Evolutionary conservation across 23 tunicate species (phyloP).

Genomic region (Trididemnum miniatum): DNA sequence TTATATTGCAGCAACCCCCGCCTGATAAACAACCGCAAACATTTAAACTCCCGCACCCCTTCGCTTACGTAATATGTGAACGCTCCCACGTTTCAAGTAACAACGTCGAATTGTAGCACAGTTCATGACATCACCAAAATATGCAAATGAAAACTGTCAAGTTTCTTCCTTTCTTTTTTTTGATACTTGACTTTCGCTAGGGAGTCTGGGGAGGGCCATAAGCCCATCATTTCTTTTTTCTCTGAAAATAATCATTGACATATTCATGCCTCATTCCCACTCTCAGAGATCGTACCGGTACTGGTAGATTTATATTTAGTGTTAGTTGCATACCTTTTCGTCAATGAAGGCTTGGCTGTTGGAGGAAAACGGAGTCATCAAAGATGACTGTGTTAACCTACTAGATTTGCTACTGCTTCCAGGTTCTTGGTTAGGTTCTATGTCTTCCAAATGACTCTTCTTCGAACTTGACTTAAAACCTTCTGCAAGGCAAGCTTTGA

Average conservation of each 20-base stretch:
- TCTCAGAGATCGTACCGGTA: too few species aligned
- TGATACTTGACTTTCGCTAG: neutral
- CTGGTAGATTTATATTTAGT: too few species aligned
- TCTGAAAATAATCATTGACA: neutral
- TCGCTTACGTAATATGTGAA: neutral
- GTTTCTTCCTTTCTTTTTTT: neutral
- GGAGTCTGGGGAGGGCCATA: neutral
- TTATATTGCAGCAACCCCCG: slow-evolving; percentile 1
- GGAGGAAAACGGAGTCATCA: too few species aligned
- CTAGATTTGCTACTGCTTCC: too few species aligned
- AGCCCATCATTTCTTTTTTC: neutral
- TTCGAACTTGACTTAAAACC: too few species aligned
- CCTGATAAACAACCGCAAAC: neutral
- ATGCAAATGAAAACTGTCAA: neutral
- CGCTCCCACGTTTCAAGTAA: neutral
- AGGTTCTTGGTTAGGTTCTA: too few species aligned
- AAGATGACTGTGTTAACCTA: too few species aligned
- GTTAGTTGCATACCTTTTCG: too few species aligned
- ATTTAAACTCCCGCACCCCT: neutral
- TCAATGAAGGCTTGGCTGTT: too few species aligned
- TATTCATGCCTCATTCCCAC: neutral
- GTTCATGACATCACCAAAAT: neutral
- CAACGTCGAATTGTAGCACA: neutral
- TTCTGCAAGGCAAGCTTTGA: neutral
- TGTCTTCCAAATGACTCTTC: too few species aligned